Conservation (phyloP, 2,797 vertebrate species). For the Urocyon cinereoargenteus region DNA sequence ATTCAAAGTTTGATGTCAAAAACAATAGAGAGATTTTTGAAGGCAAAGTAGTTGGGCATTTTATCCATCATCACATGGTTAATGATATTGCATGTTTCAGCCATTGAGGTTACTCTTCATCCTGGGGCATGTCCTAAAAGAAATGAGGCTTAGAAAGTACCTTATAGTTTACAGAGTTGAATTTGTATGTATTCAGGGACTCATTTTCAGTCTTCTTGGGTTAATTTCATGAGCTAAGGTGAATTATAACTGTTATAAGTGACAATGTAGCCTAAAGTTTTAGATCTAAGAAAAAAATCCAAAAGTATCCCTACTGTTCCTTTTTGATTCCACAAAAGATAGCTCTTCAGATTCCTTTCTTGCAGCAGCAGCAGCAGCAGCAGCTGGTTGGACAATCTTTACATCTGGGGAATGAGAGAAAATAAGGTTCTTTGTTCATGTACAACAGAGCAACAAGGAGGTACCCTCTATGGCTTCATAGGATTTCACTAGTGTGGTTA, state of each 20-base stretch:
- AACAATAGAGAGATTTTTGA: constrained; percentile 31
- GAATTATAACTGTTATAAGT: not conserved
- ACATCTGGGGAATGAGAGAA: not conserved
- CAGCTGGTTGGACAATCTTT: not conserved
- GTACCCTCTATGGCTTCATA: not conserved
- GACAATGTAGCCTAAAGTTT: constrained; percentile 29
- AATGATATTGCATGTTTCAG: not conserved
- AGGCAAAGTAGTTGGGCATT: not conserved
- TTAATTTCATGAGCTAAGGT: not conserved
- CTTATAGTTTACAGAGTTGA: not conserved
- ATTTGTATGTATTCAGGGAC: not conserved
- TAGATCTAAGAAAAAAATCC: not conserved
- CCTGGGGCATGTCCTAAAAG: not conserved
- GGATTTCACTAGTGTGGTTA: not conserved
- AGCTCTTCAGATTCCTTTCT: not conserved
- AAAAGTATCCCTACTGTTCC: not conserved
- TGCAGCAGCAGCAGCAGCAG: not conserved
- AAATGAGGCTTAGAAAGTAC: not conserved
- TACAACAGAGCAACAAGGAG: not conserved
- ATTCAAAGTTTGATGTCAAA: not conserved
- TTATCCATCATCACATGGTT: not conserved
- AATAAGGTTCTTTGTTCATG: not conserved
- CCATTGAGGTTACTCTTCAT: not conserved
- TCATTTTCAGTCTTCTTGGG: not conserved
- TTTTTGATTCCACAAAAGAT: not conserved